phyloP scores from a whole-genome alignment of 1,140 invertebrate species.

The Pantala flavescens region DNA sequence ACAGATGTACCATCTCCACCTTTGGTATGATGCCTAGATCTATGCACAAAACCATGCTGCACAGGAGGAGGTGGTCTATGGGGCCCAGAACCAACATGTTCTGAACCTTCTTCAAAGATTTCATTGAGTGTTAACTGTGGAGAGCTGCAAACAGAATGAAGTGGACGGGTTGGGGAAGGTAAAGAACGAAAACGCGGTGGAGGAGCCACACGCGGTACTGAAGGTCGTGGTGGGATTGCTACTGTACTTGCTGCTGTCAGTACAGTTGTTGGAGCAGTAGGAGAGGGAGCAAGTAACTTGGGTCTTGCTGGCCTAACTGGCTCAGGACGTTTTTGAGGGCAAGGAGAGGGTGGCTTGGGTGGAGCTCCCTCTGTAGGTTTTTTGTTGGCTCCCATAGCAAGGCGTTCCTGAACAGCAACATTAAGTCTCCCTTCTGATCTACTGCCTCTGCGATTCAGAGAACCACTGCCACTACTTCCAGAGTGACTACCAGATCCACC shows the following conservation, averaged over 20 bases:
- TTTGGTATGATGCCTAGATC: slow-evolving; percentile 27
- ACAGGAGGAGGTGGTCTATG: slow-evolving; percentile 17
- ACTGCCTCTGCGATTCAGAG: slow-evolving; percentile 44
- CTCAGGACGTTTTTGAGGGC: slow-evolving; percentile 18
- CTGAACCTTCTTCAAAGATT: slow-evolving; percentile 56
- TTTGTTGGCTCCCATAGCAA: slow-evolving; percentile 27
- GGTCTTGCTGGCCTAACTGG: not conserved
- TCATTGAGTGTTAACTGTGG: slow-evolving; percentile 56
- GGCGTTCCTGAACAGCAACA: slow-evolving; percentile 40
- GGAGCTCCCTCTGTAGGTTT: slow-evolving; percentile 22
- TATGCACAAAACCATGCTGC: slow-evolving; percentile 9
- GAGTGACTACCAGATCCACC: slow-evolving; percentile 25
- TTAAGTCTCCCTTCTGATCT: slow-evolving; percentile 51
- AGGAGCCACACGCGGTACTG: slow-evolving; percentile 41
- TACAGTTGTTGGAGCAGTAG: slow-evolving; percentile 20
- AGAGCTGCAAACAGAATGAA: slow-evolving; percentile 42
- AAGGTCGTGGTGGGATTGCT: slow-evolving; percentile 42
- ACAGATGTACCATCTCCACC: slow-evolving; percentile 31
- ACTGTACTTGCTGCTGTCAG: slow-evolving; percentile 32
- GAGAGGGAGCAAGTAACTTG: slow-evolving; percentile 21
- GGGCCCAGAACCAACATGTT: slow-evolving; percentile 21
- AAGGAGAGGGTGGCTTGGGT: slow-evolving; percentile 20
- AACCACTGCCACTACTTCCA: slow-evolving; percentile 22
- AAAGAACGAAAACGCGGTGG: slow-evolving; percentile 32
- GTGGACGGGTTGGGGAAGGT: slow-evolving; percentile 31